Evolutionary conservation across 2,888 invertebrate species (phyloP), one percentile per base, ranked within the genome.

Genomic region (Biston stratarius): DNA sequence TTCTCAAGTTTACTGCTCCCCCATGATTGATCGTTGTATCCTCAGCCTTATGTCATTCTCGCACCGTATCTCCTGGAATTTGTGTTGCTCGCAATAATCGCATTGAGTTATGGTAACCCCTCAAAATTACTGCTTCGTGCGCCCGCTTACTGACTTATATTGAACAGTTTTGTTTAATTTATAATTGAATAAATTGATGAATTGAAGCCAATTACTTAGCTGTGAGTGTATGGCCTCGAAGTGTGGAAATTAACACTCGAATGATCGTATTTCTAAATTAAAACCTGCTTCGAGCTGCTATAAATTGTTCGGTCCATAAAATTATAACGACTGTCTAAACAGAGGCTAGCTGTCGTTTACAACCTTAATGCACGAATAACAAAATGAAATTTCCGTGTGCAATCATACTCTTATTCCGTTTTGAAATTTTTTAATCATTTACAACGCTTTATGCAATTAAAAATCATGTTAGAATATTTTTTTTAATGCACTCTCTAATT

Each of bases 11-110:
- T 94, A 94, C 88, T 90, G 91, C 92, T 85, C 88, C 86, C 86
- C 83, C 87, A 82, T 94, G 93, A 93, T 94, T 93, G 93, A 93
- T 94, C 90, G 93, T 92, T 88, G 92, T 92, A 92, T 92, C 92
- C 86, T 88, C 91, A 78, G 87, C 89, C 92, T 91, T 91, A 91
- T 92, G 92, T 92, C 92, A 93, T 91, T 92, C 87, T 87, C 88
- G 89, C 88, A 82, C 90, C 84, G 82, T 89, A 90, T 89, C 89
- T 89, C 90, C 87, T 79, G 85, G 91, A 91, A 90, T 91, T 87
- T 87, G 88, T 87, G 88, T 87, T 87, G 87, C 89, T 83, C 82
- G 88, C 87, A 88, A 89, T 92, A 92, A 91, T 92, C 86, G 76
- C 71, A 87, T 86, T 89, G 89, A 92, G 89, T 91, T 90, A 89